Base-by-base conservation (phyloP, 1,140 invertebrate genomes). In the Pissodes strobi region DNA sequence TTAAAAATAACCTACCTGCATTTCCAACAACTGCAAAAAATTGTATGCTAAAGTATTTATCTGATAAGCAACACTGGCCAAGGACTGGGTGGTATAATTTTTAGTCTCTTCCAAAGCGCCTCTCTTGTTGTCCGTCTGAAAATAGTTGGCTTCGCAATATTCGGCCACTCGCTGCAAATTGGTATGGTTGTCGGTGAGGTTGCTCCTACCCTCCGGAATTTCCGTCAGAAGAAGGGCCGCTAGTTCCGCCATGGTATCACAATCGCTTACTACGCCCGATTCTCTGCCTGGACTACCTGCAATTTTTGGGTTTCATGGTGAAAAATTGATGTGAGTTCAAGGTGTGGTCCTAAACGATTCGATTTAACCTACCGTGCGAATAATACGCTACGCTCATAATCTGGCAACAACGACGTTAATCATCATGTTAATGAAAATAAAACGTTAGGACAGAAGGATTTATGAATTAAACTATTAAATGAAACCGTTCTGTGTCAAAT, bases 11-110 rank as follows among this genome's bases (percentile, higher is more conserved):
- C 25, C 9, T 43, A 65, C 63, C 81, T 99, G 97, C 53, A 98
- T 80, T 68, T 99, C 95, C 18, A 99, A 78, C 69, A 99, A 82
- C 79, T 97, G 94, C 17, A 99, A 84, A 77, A 99, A 96, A 81
- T 97, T 98, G 72, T 93, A 98, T 10, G 97, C 95, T 49, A 99
- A 81, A 22, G 94, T 97, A 78, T 99, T 99, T 60, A 99, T 98
- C 80, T 99, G 96, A 79, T 99, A 99, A 0, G 97, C 97, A 2
- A 99, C 97, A 82, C 94, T 97, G 10, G 97, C 97, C 72, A 99
- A 81, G 0, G 95, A 97, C 76, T 99, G 97, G 0, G 96, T 98
- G 2, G 97, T 98, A 72, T 96, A 99, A 79, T 96, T 97, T 81
- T 99, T 99, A 0, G 97, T 99, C 79, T 98, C 97, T 79, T 99